phyloP scores from a whole-genome alignment of 2,888 invertebrate species.

The Drosophila affinis region DNA sequence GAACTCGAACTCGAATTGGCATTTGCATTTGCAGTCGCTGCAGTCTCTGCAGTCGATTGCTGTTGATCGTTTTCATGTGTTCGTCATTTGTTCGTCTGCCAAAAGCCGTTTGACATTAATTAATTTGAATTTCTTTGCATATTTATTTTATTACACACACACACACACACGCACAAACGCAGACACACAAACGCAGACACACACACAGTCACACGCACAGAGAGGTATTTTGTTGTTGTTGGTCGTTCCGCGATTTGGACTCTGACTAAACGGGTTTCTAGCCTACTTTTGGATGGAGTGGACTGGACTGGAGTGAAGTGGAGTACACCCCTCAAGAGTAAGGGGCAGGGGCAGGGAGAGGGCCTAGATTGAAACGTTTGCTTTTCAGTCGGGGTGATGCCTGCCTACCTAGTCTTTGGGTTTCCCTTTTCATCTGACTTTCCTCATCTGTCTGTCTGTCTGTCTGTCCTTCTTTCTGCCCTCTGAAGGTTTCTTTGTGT shows the following conservation, averaged over 20 bases:
- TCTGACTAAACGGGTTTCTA: slow-evolving; percentile 27
- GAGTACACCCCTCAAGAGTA: slow-evolving; percentile 34
- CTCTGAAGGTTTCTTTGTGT: slow-evolving; percentile 56
- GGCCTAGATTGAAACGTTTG: slow-evolving; percentile 40
- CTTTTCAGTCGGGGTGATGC: neutral
- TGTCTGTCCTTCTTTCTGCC: slow-evolving; percentile 32
- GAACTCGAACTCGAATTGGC: slow-evolving; percentile 21
- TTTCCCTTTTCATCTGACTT: neutral
- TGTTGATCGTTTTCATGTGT: slow-evolving; percentile 25
- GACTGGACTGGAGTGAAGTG: neutral
- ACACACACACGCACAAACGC: neutral
- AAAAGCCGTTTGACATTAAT: slow-evolving; percentile 68
- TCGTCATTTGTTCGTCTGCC: slow-evolving; percentile 43
- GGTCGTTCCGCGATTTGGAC: neutral
- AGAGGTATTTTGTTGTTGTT: slow-evolving; percentile 16
- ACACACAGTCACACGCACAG: neutral
- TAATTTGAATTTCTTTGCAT: slow-evolving; percentile 74
- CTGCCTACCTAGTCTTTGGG: neutral
- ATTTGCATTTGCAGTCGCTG: slow-evolving; percentile 19
- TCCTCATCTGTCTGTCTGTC: neutral
- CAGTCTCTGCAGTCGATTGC: slow-evolving; percentile 15
- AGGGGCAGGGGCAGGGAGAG: neutral
- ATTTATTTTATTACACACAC: slow-evolving; percentile 67
- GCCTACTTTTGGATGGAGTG: slow-evolving; percentile 9
- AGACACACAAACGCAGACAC: neutral